Evolutionary conservation across 1,140 invertebrate genomes (phyloP).

Genomic region (Sitophilus oryzae): DNA sequence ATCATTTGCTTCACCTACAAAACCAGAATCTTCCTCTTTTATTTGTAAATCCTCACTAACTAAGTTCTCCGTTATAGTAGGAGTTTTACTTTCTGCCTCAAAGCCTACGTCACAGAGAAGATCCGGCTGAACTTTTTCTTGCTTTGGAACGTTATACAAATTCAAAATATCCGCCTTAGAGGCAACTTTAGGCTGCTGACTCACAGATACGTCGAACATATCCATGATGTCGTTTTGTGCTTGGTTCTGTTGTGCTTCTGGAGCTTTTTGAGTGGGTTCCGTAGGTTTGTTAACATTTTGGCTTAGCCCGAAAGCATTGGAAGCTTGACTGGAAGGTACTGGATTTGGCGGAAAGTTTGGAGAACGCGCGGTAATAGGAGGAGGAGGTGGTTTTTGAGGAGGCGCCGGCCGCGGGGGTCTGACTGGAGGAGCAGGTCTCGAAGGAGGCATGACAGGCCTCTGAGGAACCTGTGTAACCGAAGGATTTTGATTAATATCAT

Average conservation of each 20-base stretch:
- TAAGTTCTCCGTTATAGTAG: constrained; percentile 17
- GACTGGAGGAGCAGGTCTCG: constrained; percentile 44
- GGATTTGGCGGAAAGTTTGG: constrained; percentile 8
- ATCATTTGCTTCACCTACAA: constrained; percentile 1
- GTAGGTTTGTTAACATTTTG: background rate
- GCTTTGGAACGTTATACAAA: constrained; percentile 53
- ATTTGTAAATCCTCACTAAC: background rate
- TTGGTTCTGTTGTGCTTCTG: constrained; percentile 11
- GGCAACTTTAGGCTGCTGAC: constrained; percentile 43
- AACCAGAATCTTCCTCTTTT: background rate
- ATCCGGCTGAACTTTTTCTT: constrained; percentile 42
- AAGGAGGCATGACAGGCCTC: constrained; percentile 24
- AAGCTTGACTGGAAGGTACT: background rate
- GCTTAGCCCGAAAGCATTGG: background rate
- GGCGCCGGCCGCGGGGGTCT: constrained; percentile 33
- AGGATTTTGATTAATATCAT: constrained; percentile 46
- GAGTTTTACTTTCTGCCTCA: constrained; percentile 29
- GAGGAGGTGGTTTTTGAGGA: constrained; percentile 35
- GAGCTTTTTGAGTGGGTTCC: background rate
- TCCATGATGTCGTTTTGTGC: constrained; percentile 40
- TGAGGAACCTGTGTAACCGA: constrained; percentile 20
- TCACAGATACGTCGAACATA: constrained; percentile 45
- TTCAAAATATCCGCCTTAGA: constrained; percentile 60
- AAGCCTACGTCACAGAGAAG: constrained; percentile 36
- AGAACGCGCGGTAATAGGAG: constrained; percentile 4